A percentile compares a stretch with the other conserved stretches of the same genome.
phyloP scores from a whole-genome alignment of 2,113 vertebrate species.

The Amazona guildingii region DNA sequence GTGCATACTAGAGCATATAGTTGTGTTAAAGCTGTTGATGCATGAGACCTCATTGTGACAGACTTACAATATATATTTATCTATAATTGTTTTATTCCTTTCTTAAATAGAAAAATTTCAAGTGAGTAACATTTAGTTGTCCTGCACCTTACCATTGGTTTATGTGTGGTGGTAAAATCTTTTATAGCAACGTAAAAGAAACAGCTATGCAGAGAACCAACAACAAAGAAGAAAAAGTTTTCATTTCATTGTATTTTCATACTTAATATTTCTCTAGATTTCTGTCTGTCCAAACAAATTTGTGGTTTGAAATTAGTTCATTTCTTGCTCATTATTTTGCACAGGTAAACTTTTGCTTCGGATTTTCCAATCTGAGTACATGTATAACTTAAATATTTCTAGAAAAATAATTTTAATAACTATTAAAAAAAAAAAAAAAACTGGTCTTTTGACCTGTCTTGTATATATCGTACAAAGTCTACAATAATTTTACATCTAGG shows the following conservation, averaged over 20 bases:
- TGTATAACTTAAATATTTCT: background rate
- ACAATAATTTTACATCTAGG: background rate
- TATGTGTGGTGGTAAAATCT: background rate
- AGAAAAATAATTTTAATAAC: background rate
- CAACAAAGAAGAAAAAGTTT: background rate
- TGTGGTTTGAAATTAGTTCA: background rate
- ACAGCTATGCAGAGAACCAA: background rate
- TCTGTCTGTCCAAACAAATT: background rate
- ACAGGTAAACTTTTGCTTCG: background rate
- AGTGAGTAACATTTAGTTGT: background rate
- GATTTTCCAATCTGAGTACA: background rate
- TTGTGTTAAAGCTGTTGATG: slow-evolving; percentile 16
- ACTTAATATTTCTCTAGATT: background rate
- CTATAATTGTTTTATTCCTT: background rate
- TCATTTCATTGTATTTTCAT: background rate
- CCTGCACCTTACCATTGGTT: background rate
- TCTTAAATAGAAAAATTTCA: slow-evolving; percentile 4
- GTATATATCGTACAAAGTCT: background rate
- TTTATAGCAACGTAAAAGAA: background rate
- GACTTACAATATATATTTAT: background rate
- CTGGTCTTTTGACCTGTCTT: background rate
- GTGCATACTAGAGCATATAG: background rate
- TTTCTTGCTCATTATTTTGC: background rate
- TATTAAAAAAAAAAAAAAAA: too few relatives aligned
- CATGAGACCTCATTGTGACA: background rate